A percentile compares a stretch with the other conserved stretches of the same genome.
Evolutionary conservation across 2,888 invertebrate species (phyloP).

Genomic region (Ophioninae sp.): DNA sequence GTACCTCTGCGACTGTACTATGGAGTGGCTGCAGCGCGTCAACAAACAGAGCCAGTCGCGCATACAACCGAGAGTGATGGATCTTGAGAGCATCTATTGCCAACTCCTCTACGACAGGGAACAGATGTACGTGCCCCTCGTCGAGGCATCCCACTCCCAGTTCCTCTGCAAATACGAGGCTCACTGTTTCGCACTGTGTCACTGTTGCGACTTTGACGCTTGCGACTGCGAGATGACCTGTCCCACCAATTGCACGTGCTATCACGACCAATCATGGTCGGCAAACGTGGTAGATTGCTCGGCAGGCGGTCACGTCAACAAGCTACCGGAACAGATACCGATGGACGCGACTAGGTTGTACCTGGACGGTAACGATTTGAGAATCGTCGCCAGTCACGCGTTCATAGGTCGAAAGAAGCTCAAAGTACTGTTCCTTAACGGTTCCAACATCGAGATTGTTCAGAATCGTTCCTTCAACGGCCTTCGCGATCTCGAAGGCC

Average conservation of each 20-base stretch:
- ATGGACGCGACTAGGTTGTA: constrained; percentile 96
- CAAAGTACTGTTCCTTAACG: constrained; percentile 89
- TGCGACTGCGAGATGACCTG: constrained; percentile 97
- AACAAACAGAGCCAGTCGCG: constrained; percentile 88
- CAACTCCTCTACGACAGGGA: constrained; percentile 90
- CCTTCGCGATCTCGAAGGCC: constrained; percentile 87
- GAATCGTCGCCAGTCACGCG: constrained; percentile 89
- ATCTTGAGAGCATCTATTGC: constrained; percentile 91
- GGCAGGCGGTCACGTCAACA: constrained; percentile 86
- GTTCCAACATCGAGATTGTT: constrained; percentile 89
- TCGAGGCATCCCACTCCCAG: constrained; percentile 90
- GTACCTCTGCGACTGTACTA: constrained; percentile 93
- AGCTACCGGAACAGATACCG: constrained; percentile 91
- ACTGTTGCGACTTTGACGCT: constrained; percentile 95
- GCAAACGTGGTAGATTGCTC: constrained; percentile 94
- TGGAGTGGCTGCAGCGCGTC: constrained; percentile 94
- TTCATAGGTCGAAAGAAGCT: constrained; percentile 93
- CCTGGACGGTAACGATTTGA: constrained; percentile 91
- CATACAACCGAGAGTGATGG: constrained; percentile 91
- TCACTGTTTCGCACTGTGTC: constrained; percentile 93
- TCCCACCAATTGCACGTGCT: constrained; percentile 93
- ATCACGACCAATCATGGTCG: constrained; percentile 93
- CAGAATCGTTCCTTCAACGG: constrained; percentile 93
- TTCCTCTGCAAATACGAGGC: constrained; percentile 92
- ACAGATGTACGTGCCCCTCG: constrained; percentile 87